Conservation (phyloP, 2,797 vertebrate genomes). For the Enteromius mattozi region DNA sequence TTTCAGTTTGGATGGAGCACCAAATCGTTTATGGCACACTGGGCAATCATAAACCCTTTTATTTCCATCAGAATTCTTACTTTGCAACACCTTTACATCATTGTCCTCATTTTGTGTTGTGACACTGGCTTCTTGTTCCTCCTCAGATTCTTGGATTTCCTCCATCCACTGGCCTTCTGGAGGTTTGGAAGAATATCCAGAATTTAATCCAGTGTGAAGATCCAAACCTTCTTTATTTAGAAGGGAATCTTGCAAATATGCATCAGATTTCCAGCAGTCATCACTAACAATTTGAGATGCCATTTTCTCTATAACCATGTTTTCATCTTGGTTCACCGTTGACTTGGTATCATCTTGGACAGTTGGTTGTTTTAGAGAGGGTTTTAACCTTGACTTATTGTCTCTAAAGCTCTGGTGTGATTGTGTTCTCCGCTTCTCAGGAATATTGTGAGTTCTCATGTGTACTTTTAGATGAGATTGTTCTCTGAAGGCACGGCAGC, state of each 20-base stretch:
- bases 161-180: not conserved
- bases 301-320: not conserved
- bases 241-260: not conserved
- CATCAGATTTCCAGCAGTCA: too few species aligned
- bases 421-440: conserved; percentile 23
- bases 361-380: conserved; percentile 40
- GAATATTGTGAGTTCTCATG: conserved; percentile 45
- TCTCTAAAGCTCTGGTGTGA: not conserved
- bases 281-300: not conserved
- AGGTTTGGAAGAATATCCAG: not conserved
- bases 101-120: not conserved
- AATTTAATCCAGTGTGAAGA: not conserved
- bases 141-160: not conserved
- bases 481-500: conserved; percentile 80
- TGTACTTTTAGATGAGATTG: conserved; percentile 65
- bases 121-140: not conserved
- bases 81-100: not conserved
- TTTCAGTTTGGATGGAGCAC: conserved; percentile 82
- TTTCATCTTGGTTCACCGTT: not conserved
- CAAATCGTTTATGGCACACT: conserved; percentile 80
- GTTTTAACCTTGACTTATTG: not conserved
- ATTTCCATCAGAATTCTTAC: not conserved
- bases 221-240: not conserved
- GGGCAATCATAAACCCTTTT: conserved; percentile 74
- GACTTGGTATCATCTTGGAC: conserved; percentile 66